These are phyloP conservation scores for Struthidea cinerea DNA, from an alignment of 2,113 vertebrate species.

Conservation along the genomic window DNA sequence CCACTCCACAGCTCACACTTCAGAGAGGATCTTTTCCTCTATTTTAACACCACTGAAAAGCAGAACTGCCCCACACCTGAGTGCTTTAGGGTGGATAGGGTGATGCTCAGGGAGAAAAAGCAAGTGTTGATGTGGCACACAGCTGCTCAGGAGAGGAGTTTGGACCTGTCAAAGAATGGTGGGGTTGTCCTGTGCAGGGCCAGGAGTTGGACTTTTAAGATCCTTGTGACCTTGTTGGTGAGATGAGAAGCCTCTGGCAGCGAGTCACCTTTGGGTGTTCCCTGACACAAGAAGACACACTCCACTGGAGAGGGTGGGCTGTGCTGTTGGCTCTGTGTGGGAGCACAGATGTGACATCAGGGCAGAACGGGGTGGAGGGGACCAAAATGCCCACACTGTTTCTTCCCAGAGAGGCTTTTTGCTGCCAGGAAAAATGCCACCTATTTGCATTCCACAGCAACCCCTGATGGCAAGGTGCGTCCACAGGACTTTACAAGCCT, in stretches of 20 bases:
- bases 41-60: neutral
- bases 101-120: neutral
- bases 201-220: neutral
- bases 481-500: neutral
- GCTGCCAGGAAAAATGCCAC: neutral
- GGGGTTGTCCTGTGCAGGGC: neutral
- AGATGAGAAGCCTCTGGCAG: neutral
- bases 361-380: neutral
- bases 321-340: neutral
- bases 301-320: neutral
- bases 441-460: neutral
- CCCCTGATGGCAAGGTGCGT: neutral
- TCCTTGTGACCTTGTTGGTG: neutral
- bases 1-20: neutral
- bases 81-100: neutral
- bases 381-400: neutral
- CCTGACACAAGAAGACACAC: no score
- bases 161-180: neutral
- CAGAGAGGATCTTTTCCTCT: neutral
- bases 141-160: neutral
- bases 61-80: neutral
- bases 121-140: neutral
- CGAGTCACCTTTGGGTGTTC: neutral
- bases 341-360: neutral
- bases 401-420: neutral